Base-by-base conservation (phyloP, 2,113 vertebrate genomes). In the Corvus moneduloides region DNA sequence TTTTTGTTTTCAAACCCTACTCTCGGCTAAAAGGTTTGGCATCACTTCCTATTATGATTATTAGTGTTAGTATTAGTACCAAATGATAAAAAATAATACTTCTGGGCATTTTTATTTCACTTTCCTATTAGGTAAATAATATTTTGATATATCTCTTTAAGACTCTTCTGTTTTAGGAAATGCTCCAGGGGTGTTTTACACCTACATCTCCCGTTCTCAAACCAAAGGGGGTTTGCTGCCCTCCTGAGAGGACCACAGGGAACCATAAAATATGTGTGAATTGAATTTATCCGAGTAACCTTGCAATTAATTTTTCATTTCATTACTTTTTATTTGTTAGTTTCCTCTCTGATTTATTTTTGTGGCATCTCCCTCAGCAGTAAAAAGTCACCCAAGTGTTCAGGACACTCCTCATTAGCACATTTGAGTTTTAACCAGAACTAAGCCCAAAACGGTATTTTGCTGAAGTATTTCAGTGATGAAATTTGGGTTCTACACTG, bases 351-450 rank as follows among this genome's bases (percentile, higher is more conserved):
- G 18, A 52, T 92, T 88, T 85, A 85, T 85, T 72, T 83, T 89
- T 39, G 69, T 67, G 85, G 75, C 54, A 89, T 71, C 46, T 95
- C 73, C 37, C 89, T 77, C 81, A 95, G 85, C 80, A 75, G 41
- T 64, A 66, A 93, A 48, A 95, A 93, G 72, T 67, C 87, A 95
- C 28, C 32, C 52, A 49, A 95, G 63, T 37, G 54, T 61, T 35
- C 63, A 87, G 90, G 84, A 89, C 11, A 63, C 19, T 96, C 85
- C 69, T 94, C 91, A 97, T 97, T 92, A 96, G 90, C 88, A 95
- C 69, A 89, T 94, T 97, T 95, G 90, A 94, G 96, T 96, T 96
- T 94, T 66, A 96, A 96, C 88, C 71, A 91, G 66, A 84, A 78
- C 89, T 91, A 87, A 97, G 88, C 27, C 11, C 1, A 1, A 68